Evolutionary conservation across 2,888 invertebrate species (phyloP), one percentile per base, ranked within the genome.

Genomic region (Trichopria drosophilae): DNA sequence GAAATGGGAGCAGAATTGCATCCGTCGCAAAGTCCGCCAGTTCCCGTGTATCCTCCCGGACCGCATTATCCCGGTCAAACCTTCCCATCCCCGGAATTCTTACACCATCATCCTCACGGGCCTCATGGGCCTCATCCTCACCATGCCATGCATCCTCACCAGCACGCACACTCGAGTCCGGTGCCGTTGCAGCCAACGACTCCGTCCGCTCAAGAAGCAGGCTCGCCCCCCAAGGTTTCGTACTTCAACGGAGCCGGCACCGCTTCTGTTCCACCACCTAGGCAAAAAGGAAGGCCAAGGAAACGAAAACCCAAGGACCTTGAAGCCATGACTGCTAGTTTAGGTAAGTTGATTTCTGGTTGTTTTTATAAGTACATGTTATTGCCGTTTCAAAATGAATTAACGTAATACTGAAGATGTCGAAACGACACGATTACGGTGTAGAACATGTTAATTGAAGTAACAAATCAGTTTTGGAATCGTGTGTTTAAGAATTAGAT

Each of bases 271-370:
- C 74, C 75, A 19, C 78, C 81, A 62, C 90, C 92, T 5, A 81
- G 93, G 64, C 93, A 93, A 77, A 95, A 95, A 81, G 94, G 94
- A 7, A 81, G 95, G 61, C 94, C 94, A 24, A 81, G 94, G 72
- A 94, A 94, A 79, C 82, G 93, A 81, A 94, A 94, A 77, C 91
- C 90, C 43, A 92, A 92, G 80, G 91, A 92, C 73, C 83, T 91
- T 65, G 91, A 91, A 70, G 83, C 88, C 53, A 87, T 91, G 85
- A 86, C 89, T 43, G 87, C 90, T 43, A 90, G 85, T 77, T 84
- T 91, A 76, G 91, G 91, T 90, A 77, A 85, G 86, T 76, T 51
- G 16, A n/a, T n/a, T n/a, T n/a, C n/a, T n/a, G n/a, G n/a, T n/a
- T n/a, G n/a, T n/a, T n/a, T n/a, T n/a, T n/a, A n/a, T n/a, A n/a